Evolutionary conservation across 2,888 invertebrate genomes (phyloP).

Genomic region (Scrobipalpa costella): DNA sequence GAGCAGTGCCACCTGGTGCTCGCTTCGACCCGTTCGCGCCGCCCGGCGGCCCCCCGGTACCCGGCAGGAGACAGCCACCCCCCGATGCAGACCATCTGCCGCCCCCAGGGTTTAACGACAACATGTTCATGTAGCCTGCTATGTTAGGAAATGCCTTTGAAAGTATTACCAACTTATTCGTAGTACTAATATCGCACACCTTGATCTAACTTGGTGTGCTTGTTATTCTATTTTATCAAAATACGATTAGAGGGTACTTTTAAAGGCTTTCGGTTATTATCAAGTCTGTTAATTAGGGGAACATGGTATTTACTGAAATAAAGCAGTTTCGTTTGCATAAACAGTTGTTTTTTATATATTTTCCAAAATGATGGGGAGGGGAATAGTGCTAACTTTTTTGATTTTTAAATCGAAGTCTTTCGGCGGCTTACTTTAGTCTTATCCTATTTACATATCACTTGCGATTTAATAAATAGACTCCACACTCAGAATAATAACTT

Average conservation of each 20-base stretch:
- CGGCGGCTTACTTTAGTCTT: no score
- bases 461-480: no score
- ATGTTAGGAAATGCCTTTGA: background rate
- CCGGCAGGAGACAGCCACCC: conserved; percentile 65
- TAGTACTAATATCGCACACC: background rate
- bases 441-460: no score
- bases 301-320: conserved; percentile 28
- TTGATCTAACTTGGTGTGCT: background rate
- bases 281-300: conserved; percentile 19
- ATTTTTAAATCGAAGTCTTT: no score
- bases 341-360: background rate
- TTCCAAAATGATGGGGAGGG: background rate
- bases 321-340: conserved; percentile 31
- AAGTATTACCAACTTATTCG: background rate
- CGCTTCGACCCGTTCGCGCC: conserved; percentile 91
- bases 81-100: conserved; percentile 88
- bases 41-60: conserved; percentile 79
- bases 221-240: background rate
- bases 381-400: background rate
- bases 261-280: background rate
- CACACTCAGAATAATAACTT: no score
- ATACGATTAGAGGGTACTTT: background rate
- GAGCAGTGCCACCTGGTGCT: conserved; percentile 86
- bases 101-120: conserved; percentile 87
- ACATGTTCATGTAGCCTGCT: conserved; percentile 85